Evolutionary conservation across 2,113 vertebrate species (phyloP), one percentile per base, ranked within the genome.

Genomic region (Seriola aureovittata): DNA sequence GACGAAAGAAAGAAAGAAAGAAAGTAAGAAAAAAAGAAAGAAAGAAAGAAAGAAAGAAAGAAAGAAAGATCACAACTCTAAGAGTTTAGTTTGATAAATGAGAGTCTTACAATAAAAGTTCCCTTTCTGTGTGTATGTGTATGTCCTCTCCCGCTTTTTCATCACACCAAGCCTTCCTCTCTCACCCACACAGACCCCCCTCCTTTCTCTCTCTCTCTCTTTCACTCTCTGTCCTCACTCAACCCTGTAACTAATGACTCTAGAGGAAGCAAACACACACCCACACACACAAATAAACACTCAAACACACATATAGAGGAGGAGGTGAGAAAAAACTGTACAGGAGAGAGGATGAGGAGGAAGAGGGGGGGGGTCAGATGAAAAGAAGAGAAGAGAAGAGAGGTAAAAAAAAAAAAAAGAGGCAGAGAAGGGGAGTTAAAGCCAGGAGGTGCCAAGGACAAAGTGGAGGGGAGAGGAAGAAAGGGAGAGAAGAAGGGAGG

Each of bases 161-260:
- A 65, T 79, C 62, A 64, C 76, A 64, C 19, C 54, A 38, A 79
- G 25, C 59, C 67, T 48, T 59, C 54, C 29, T 69, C 69, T 71
- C 57, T 71, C 69, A 52, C 73, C 54, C 68, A 64, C 65, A 71
- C 72, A 78, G n/a, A 14, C 42, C 32, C 42, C 13, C 72, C 14
- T 5, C 6, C 34, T 36, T 6, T 36, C 23, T 60, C 68, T 32
- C 62, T 55, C 63, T 60, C 73, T 34, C 59, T 25, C 69, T 23
- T 21, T 29, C 29, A 46, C 57, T 29, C 64, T 32, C 70, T 64
- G 6, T 67, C 75, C 88, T 87, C 62, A 75, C 79, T 91, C 89
- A 88, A 89, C 85, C 85, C 84, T 84, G 75, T 80, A 80, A 89
- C 86, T 89, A 90, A 92, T 80, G 84, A 91, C 85, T 89, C 76